Evolutionary conservation across 2,797 vertebrate genomes (phyloP).

Genomic region (Intellagama lesueurii): DNA sequence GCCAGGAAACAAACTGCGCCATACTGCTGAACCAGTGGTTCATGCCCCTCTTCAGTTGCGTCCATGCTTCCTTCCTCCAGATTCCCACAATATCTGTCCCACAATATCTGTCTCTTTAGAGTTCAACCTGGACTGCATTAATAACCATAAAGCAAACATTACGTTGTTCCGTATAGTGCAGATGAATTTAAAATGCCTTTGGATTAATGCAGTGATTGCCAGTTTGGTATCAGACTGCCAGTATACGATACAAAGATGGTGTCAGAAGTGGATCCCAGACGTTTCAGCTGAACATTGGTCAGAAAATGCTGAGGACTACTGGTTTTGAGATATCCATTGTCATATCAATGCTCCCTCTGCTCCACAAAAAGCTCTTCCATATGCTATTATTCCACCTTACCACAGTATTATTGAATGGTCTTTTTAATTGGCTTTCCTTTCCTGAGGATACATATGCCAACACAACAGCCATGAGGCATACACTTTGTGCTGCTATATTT

Average conservation of each 20-base stretch:
- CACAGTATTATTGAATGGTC: not conserved
- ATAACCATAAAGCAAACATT: too few species aligned
- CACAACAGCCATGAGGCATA: not conserved
- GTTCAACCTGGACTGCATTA: not conserved
- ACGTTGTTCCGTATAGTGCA: not conserved
- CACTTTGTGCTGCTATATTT: not conserved
- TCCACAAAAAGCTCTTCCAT: too few species aligned
- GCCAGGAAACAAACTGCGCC: too few species aligned
- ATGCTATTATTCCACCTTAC: not conserved
- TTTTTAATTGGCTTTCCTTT: not conserved
- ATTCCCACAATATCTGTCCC: not conserved
- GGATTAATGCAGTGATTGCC: not conserved
- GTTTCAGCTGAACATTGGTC: not conserved
- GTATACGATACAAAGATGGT: too few species aligned
- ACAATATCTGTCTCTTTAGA: not conserved
- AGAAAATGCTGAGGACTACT: not conserved
- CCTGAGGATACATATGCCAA: not conserved
- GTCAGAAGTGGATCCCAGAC: too few species aligned
- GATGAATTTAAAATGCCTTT: not conserved
- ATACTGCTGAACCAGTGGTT: too few species aligned
- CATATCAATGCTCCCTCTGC: not conserved
- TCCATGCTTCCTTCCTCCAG: too few species aligned
- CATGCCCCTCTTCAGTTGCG: too few species aligned
- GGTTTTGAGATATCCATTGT: too few species aligned
- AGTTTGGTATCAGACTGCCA: not conserved